Base-by-base conservation (phyloP, 1,140 invertebrate genomes). In the Drosophila funebris region DNA sequence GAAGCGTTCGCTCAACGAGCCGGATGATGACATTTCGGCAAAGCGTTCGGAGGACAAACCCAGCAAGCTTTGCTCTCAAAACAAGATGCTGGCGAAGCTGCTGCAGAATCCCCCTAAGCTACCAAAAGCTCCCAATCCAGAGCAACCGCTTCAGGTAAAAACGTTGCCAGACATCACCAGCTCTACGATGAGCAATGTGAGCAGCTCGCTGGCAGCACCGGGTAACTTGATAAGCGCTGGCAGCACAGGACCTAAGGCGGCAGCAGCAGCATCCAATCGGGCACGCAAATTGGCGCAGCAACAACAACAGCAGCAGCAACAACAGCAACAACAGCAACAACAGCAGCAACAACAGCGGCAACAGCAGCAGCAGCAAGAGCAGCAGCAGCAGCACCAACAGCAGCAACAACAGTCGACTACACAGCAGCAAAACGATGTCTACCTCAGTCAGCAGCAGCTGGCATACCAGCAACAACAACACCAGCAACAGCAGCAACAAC, bases 31-130 rank as follows among this genome's bases (percentile, higher is more conserved):
- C 57, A 92, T 94, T 31, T 92, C 91, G 8, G 93, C 92, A 54
- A 94, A 94, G 89, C 92, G 94, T n/a, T 80, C 88, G 2, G 91
- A 91, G 53, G 90, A 91, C 46, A 93, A 93, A 52, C 94, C 94
- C 73, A 96, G 95, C 76, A 94, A 95, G 64, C 92, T 97, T 3
- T 96, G 95, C 91, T 94, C 96, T 90, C 96, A 95, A 81, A 98
- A 98, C 92, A 95, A 96, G 78, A 96, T 98, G 94, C 93, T 98
- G 68, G 96, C 97, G 8, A 95, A 95, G 43, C 91, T 98, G 58
- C 92, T 98, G 78, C 96, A 96, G 8, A 96, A 96, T 88, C 94
- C 96, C 76, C 95, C 96, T 52, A 94, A 95, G n/a, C 54, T 76
- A 60, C 90, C 87, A 31, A 88, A 89, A 63, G 94, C 94, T 33